Evolutionary conservation across 2,113 vertebrate species (phyloP).

Genomic region (Mastomys coucha): DNA sequence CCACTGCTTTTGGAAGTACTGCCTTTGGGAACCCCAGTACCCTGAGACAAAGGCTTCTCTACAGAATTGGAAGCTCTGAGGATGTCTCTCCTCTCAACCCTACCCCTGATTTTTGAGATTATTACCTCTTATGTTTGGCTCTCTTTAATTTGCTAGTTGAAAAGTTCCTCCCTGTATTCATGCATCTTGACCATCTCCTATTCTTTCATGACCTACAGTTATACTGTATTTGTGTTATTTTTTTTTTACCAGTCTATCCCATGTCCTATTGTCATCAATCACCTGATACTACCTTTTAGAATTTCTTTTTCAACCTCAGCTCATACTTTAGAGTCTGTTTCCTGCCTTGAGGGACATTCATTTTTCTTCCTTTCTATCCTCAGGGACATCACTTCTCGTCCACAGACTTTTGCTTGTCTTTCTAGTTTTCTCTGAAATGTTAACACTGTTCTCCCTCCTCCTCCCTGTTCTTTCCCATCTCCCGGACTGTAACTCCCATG

Average conservation of each 20-base stretch:
- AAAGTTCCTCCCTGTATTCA: not conserved
- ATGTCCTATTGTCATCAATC: not conserved
- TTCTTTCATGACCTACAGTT: not conserved
- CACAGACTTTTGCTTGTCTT: not conserved
- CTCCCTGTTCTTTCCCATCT: not conserved
- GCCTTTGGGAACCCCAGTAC: not conserved
- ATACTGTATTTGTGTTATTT: not conserved
- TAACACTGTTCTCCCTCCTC: not conserved
- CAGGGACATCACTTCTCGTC: no score
- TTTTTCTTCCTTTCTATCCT: not conserved
- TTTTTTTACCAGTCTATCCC: not conserved
- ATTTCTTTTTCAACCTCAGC: not conserved
- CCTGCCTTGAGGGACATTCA: not conserved
- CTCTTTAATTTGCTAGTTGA: not conserved
- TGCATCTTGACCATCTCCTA: not conserved
- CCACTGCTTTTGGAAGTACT: not conserved
- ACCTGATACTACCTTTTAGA: not conserved
- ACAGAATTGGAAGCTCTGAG: not conserved
- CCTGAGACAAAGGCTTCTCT: not conserved
- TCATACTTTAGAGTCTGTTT: not conserved
- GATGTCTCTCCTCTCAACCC: fast-evolving
- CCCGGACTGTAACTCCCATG: not conserved
- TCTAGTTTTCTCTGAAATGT: not conserved
- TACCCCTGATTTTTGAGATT: not conserved
- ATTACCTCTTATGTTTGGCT: not conserved